Evolutionary conservation across 1,140 invertebrate species (phyloP), one percentile per base, ranked within the genome.

Genomic region (Calycopis cecrops): DNA sequence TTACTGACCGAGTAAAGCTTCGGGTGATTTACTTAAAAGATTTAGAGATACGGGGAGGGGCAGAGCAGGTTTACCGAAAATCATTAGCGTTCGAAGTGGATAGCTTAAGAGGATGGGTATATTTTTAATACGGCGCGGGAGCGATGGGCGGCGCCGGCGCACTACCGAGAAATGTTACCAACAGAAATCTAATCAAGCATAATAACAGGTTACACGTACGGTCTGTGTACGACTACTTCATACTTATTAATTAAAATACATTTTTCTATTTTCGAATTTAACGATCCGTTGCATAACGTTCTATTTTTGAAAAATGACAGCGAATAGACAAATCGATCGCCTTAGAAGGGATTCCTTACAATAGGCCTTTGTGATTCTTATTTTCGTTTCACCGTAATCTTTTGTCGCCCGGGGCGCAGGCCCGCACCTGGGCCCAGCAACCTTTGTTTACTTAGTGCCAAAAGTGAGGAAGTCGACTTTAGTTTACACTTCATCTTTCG

Each of bases 131-230:
- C 68, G 70, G 74, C 65, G 71, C 81, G 76, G 81, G 79, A 87
- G 83, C 83, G 80, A 82, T 79, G 83, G 81, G 83, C 83, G 83
- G 71, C 72, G 72, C 78, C 74, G 66, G 50, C 69, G 67, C 76
- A 86, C 83, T 86, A 86, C 83, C 78, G 81, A 86, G 83, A 86
- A 86, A 80, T 79, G 77, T 83, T 79, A 82, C 83, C 73, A 84
- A 86, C 83, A 83, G 79, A 85, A 85, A 86, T 83, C 81, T 85
- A 86, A 86, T 86, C 83, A 86, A 85, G 58, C 72, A 74, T 86
- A 86, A 86, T 86, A 86, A 85, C 83, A 86, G 83, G 83, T 86
- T 86, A 85, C 72, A 73, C 68, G 73, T 60, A 73, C 77, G 72
- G 77, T 82, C 82, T 82, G 75, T 76, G 74, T 73, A 76, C 71